These are phyloP conservation scores for Aphyosemion australe DNA, from an alignment of 2,113 vertebrate species.

Conservation along the genomic window DNA sequence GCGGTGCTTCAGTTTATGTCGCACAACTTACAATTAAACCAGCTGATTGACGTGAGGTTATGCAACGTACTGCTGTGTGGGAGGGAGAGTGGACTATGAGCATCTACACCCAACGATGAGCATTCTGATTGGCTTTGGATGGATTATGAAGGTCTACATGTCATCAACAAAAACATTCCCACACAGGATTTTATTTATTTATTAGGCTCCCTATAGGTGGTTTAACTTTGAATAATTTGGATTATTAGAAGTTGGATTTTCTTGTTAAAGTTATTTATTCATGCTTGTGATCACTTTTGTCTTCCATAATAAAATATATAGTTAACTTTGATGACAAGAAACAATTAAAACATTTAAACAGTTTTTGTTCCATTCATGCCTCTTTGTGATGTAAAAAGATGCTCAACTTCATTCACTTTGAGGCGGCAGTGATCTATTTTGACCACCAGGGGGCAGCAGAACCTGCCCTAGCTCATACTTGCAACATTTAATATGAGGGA, in stretches of 20 bases:
- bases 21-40: conserved; percentile 18
- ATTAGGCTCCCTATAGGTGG: neutral
- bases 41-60: conserved; percentile 3
- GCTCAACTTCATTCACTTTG: neutral
- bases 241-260: neutral
- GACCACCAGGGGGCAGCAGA: neutral
- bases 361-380: neutral
- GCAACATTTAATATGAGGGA: no score
- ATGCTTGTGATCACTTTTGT: neutral
- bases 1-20: neutral
- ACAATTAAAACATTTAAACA: neutral
- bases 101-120: neutral
- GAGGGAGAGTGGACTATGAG: neutral
- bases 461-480: no score
- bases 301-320: neutral
- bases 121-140: neutral
- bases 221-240: neutral
- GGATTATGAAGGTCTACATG: neutral
- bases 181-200: neutral
- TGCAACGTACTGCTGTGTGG: neutral
- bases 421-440: neutral
- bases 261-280: neutral
- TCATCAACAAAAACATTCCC: neutral
- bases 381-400: neutral
- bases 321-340: neutral